Evolutionary conservation across 2,797 vertebrate genomes (phyloP).

Genomic region (Peromyscus nudipes): DNA sequence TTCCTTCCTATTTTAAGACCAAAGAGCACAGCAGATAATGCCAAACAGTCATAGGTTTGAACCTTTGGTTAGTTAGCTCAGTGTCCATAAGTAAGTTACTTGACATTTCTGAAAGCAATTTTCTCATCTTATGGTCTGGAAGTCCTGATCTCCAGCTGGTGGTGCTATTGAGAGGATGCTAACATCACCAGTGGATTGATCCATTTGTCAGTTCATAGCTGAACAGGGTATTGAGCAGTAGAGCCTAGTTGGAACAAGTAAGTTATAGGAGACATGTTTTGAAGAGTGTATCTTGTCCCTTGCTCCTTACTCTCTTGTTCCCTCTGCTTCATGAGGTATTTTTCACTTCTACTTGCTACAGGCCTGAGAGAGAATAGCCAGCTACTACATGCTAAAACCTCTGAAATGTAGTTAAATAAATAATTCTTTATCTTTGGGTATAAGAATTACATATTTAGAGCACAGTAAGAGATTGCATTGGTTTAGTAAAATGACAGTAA

Average conservation of each 20-base stretch:
- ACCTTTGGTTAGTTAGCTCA: not conserved
- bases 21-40: not conserved
- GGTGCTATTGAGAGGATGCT: not conserved
- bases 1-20: not conserved
- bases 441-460: not conserved
- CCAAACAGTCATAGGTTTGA: not conserved
- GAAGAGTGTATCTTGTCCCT: not conserved
- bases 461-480: not conserved
- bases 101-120: not conserved
- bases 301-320: not conserved
- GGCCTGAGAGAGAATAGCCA: not conserved
- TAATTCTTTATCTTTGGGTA: not conserved
- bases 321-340: not conserved
- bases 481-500: not conserved
- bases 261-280: not conserved
- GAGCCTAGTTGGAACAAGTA: not conserved
- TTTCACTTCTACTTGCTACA: not conserved
- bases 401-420: not conserved
- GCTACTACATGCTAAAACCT: not conserved
- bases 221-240: not conserved
- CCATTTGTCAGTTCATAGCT: not conserved
- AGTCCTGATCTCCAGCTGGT: not conserved
- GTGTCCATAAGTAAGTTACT: not conserved
- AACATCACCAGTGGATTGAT: not conserved
- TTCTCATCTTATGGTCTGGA: not conserved